These are phyloP conservation scores for Lithophane leautieri DNA, from an alignment of 2,888 invertebrate genomes.

Conservation along the genomic window DNA sequence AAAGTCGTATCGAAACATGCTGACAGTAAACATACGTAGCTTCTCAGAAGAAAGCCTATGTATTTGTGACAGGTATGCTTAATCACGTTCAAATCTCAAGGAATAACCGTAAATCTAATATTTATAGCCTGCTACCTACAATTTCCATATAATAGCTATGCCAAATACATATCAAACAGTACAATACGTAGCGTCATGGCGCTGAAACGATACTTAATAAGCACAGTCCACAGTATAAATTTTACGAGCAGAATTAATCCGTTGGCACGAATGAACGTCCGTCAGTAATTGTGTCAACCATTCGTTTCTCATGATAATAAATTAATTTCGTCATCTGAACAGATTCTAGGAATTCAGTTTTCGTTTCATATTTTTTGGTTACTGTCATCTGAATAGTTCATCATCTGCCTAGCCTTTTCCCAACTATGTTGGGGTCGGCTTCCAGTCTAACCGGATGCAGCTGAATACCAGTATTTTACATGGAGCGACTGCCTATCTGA, in stretches of 20 bases:
- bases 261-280: conserved; percentile 73
- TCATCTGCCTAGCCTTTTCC: too few species aligned
- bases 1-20: not conserved
- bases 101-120: conserved; percentile 34
- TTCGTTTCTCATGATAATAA: conserved; percentile 78
- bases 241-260: conserved; percentile 82
- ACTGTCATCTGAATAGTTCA: not conserved
- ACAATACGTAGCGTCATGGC: conserved; percentile 48
- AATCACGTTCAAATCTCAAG: conserved; percentile 26
- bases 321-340: conserved; percentile 65
- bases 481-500: too few species aligned
- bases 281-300: conserved; percentile 79
- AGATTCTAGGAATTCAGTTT: conserved; percentile 52
- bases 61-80: conserved; percentile 21
- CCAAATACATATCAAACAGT: conserved; percentile 41
- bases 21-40: conserved; percentile 8
- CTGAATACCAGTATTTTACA: too few species aligned
- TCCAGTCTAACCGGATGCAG: too few species aligned
- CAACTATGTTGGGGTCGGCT: too few species aligned
- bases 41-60: conserved; percentile 9
- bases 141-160: conserved; percentile 34
- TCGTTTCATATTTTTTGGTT: conserved; percentile 31
- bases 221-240: conserved; percentile 75
- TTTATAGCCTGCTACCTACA: conserved; percentile 18
- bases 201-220: conserved; percentile 68